Conservation (phyloP, 2,888 invertebrate genomes). For the Archips xylosteana region DNA sequence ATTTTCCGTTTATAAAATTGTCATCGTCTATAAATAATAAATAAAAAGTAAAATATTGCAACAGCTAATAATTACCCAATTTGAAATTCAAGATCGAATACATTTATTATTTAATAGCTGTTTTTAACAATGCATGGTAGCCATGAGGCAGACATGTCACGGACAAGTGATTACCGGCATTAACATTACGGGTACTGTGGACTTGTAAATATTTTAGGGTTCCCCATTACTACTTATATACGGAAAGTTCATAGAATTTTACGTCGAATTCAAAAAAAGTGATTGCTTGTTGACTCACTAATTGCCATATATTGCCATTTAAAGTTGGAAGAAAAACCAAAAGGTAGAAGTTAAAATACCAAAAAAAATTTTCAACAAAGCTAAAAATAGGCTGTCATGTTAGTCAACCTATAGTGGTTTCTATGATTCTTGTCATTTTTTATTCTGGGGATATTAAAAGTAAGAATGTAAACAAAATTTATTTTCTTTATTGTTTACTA, state of each 20-base stretch:
- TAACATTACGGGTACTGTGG: slow-evolving; percentile 43
- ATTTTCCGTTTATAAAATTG: too few species aligned
- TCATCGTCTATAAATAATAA: not conserved
- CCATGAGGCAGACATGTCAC: slow-evolving; percentile 61
- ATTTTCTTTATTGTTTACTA: too few species aligned
- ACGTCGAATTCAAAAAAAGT: not conserved
- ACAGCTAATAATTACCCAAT: not conserved
- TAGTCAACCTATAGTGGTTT: too few species aligned
- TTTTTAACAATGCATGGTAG: slow-evolving; percentile 44
- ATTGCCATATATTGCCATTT: not conserved
- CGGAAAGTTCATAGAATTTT: too few species aligned
- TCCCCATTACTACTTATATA: not conserved
- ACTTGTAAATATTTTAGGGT: slow-evolving; percentile 48
- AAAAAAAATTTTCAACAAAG: too few species aligned
- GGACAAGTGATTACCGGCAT: slow-evolving; percentile 54
- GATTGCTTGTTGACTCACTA: not conserved
- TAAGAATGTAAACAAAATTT: too few species aligned
- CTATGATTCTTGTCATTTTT: too few species aligned
- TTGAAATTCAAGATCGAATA: not conserved
- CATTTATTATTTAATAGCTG: not conserved
- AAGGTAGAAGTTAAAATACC: too few species aligned
- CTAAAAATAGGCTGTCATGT: too few species aligned
- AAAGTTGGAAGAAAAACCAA: not conserved
- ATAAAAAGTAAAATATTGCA: not conserved
- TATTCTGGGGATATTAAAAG: too few species aligned